Evolutionary conservation across 2,797 vertebrate genomes (phyloP).

Genomic region (Syngnathus acus): DNA sequence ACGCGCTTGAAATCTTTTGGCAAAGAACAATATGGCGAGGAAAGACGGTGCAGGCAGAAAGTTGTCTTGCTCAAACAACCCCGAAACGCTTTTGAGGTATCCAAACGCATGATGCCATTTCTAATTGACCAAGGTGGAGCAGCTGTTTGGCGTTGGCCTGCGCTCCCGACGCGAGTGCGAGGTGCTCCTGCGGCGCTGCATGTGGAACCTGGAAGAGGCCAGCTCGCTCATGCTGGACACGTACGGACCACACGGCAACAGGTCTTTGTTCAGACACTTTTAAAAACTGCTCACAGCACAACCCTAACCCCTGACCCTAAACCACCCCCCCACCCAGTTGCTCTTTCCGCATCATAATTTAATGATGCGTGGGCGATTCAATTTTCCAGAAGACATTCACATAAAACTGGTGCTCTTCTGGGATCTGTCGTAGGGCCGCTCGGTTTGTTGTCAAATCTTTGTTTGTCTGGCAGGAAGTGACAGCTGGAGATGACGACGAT

Average conservation of each 20-base stretch:
- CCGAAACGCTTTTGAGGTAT: no score
- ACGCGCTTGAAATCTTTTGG: no score
- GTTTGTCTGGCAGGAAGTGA: conserved; percentile 1
- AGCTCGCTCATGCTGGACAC: conserved; percentile 84
- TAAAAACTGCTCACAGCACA: no score
- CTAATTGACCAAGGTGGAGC: conserved; percentile 78
- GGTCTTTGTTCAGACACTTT: conserved; percentile 47
- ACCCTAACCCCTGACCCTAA: no score
- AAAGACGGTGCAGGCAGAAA: no score
- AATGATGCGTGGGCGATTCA: no score
- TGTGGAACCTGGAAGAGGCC: conserved; percentile 89
- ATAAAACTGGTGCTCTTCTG: background rate
- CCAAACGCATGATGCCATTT: no score
- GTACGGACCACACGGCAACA: conserved; percentile 71
- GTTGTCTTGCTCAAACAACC: no score
- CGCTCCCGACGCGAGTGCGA: conserved; percentile 82
- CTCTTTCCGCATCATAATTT: no score
- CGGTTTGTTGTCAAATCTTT: background rate
- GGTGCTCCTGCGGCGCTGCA: conserved; percentile 82
- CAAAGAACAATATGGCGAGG: no score
- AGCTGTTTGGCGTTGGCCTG: conserved; percentile 89
- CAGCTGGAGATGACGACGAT: background rate
- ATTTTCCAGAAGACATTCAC: background rate
- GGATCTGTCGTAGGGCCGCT: background rate
- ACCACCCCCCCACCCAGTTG: no score